Conservation (phyloP, 2,797 vertebrate genomes). For the Buceros bicornis region DNA sequence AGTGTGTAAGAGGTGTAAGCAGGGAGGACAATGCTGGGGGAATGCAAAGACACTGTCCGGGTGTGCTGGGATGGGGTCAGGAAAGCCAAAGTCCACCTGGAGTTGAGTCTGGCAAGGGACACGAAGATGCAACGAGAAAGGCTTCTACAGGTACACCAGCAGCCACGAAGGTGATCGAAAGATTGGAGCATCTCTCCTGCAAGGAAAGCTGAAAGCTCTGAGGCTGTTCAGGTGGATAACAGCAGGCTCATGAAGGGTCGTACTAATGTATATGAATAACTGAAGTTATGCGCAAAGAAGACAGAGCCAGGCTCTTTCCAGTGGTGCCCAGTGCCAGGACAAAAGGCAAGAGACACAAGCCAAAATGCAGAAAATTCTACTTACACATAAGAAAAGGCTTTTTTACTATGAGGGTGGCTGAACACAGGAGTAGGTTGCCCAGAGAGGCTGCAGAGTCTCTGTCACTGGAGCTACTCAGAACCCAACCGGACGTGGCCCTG, state of each 20-base stretch:
- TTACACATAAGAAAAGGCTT: background rate
- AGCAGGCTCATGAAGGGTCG: background rate
- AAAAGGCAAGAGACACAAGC: background rate
- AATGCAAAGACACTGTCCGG: background rate
- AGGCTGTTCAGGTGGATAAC: background rate
- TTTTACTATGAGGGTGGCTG: background rate
- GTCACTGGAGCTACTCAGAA: background rate
- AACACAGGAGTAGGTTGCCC: background rate
- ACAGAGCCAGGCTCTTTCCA: background rate
- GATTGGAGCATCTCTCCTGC: background rate
- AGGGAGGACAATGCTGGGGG: background rate
- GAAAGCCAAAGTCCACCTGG: background rate
- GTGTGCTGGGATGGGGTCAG: background rate
- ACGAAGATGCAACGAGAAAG: background rate
- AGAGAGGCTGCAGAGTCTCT: background rate
- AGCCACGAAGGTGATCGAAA: background rate
- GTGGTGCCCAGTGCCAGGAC: background rate
- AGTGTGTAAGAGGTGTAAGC: background rate
- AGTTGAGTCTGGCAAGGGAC: background rate
- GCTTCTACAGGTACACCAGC: background rate
- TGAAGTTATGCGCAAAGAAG: background rate
- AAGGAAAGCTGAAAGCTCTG: background rate
- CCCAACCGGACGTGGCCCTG: background rate
- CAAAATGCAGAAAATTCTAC: background rate
- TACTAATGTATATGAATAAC: background rate